Conservation (phyloP, 1,140 invertebrate species). For the Conopomorpha cramerella region DNA sequence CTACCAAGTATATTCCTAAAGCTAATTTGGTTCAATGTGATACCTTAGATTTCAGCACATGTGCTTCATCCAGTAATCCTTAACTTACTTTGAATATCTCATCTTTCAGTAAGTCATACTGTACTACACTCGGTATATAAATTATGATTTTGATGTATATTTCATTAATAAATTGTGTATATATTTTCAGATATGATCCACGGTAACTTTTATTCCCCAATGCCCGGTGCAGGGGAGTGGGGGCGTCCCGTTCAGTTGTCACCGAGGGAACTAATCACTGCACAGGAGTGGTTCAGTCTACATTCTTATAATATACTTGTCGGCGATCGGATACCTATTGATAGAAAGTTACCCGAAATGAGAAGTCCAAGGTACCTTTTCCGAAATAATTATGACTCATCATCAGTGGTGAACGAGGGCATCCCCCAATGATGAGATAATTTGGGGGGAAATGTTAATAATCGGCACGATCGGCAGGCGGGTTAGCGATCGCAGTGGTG, state of each 20-base stretch:
- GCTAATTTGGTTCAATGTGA: too few relatives aligned
- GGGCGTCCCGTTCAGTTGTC: slow-evolving; percentile 82
- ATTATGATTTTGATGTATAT: too few relatives aligned
- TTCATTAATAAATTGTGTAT: too few relatives aligned
- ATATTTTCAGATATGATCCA: slow-evolving; percentile 77
- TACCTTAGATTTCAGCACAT: too few relatives aligned
- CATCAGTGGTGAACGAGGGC: slow-evolving; percentile 16
- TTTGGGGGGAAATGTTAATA: too few relatives aligned
- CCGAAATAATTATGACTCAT: slow-evolving; percentile 4
- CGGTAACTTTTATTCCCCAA: slow-evolving; percentile 79
- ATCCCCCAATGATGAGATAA: too few relatives aligned
- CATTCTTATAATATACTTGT: slow-evolving; percentile 91
- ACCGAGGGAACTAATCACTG: slow-evolving; percentile 72
- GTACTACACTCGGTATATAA: too few relatives aligned
- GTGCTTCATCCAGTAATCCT: too few relatives aligned
- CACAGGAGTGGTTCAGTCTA: slow-evolving; percentile 82
- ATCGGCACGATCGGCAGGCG: too few relatives aligned
- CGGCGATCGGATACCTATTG: slow-evolving; percentile 89
- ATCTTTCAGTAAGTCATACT: slow-evolving; percentile 2
- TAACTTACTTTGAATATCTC: too few relatives aligned
- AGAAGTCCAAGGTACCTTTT: slow-evolving; percentile 65
- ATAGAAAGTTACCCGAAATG: slow-evolving; percentile 88
- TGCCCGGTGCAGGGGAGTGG: slow-evolving; percentile 74
- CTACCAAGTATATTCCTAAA: too few relatives aligned
- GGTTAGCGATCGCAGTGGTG: too few relatives aligned